phyloP scores from a whole-genome alignment of 2,888 invertebrate species.

The Leucophora obtusa region DNA sequence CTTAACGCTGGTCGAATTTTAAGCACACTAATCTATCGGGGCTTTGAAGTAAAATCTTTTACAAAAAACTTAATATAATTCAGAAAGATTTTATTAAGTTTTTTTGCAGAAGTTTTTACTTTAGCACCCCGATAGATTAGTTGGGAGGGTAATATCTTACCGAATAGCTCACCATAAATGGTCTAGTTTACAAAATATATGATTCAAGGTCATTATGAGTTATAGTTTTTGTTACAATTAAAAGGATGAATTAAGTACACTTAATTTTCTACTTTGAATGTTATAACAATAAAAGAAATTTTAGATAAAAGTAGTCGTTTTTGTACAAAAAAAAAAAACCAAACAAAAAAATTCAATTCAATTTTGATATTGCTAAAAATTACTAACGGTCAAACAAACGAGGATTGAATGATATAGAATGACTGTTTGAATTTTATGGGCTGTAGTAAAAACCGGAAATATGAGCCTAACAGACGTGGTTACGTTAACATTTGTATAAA shows the following conservation, averaged over 20 bases:
- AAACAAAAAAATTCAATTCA: slow-evolving; percentile 22
- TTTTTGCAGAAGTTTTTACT: too few relatives aligned
- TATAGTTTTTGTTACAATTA: too few relatives aligned
- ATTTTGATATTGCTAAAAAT: slow-evolving; percentile 33
- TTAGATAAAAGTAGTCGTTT: neutral
- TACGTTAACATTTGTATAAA: slow-evolving; percentile 19
- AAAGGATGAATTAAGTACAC: neutral
- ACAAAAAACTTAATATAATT: too few relatives aligned
- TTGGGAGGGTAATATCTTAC: too few relatives aligned
- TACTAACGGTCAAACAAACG: slow-evolving; percentile 12
- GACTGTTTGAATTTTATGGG: slow-evolving; percentile 18
- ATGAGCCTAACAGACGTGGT: slow-evolving; percentile 40
- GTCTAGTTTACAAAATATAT: too few relatives aligned
- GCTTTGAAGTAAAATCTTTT: too few relatives aligned
- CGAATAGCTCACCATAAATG: too few relatives aligned
- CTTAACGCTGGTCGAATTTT: neutral
- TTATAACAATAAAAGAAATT: neutral
- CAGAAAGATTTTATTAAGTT: too few relatives aligned
- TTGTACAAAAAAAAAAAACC: neutral
- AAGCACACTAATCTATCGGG: neutral
- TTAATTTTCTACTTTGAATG: neutral
- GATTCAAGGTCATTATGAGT: too few relatives aligned
- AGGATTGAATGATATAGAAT: neutral
- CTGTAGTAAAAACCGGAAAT: slow-evolving; percentile 35
- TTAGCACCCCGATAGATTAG: too few relatives aligned